These are phyloP conservation scores for Limonius californicus DNA, from an alignment of 1,140 invertebrate genomes.

Conservation along the genomic window DNA sequence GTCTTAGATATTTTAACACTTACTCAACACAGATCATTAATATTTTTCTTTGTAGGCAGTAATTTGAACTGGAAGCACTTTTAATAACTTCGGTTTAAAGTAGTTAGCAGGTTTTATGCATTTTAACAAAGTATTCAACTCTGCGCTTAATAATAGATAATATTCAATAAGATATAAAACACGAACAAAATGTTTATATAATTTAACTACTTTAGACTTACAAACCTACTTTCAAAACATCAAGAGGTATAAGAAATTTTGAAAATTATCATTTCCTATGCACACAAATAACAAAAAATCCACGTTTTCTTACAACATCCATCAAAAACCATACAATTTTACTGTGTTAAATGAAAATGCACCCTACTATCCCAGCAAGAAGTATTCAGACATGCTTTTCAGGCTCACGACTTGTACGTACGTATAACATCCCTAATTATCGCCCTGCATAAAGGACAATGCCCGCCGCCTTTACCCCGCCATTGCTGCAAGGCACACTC, in stretches of 20 bases:
- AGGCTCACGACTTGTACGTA: conserved; percentile 81
- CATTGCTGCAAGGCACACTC: conserved; percentile 91
- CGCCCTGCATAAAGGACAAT: conserved; percentile 92
- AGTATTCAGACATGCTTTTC: neutral
- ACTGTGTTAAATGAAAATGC: conserved; percentile 1
- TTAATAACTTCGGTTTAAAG: neutral
- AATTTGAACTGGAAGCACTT: conserved; percentile 13
- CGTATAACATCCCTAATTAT: conserved; percentile 92
- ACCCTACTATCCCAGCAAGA: neutral
- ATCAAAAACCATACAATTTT: neutral
- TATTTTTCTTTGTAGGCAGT: conserved; percentile 2
- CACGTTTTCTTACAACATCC: too few species aligned
- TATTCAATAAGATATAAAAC: neutral
- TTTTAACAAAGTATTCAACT: neutral
- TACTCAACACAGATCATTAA: neutral
- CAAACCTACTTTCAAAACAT: too few species aligned
- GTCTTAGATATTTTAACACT: neutral
- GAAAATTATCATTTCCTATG: too few species aligned
- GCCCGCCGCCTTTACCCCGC: conserved; percentile 80
- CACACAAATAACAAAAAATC: too few species aligned
- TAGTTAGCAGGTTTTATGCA: neutral
- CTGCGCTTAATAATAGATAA: neutral
- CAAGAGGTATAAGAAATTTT: too few species aligned
- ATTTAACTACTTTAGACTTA: too few species aligned
- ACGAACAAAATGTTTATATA: too few species aligned